These are phyloP conservation scores for Plotosus lineatus DNA, from an alignment of 2,113 vertebrate genomes.

Conservation along the genomic window DNA sequence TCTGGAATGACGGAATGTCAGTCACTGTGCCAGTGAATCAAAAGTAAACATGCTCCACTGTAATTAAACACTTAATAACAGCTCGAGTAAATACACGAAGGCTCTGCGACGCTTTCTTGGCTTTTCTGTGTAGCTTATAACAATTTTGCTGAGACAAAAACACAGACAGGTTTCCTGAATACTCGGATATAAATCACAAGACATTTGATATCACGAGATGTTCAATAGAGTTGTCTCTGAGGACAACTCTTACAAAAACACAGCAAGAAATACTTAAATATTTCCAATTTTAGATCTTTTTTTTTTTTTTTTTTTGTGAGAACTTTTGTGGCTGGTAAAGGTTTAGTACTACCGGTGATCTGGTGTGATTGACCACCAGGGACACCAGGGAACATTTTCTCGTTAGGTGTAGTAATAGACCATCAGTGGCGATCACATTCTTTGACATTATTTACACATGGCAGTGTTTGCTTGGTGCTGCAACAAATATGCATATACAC, in stretches of 20 bases:
- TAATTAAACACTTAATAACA: neutral
- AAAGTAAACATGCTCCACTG: neutral
- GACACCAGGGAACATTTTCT: no score
- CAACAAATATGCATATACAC: conserved; percentile 50
- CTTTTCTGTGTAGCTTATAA: conserved; percentile 13
- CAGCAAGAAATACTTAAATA: neutral
- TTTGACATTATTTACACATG: conserved; percentile 34
- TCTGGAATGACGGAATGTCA: neutral
- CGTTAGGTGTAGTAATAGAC: no score
- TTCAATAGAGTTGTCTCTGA: neutral
- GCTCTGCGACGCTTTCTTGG: neutral
- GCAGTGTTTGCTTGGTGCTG: conserved; percentile 71
- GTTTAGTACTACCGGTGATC: neutral
- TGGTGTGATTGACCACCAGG: no score
- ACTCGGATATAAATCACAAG: neutral
- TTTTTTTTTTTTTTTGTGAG: neutral
- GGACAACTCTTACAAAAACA: neutral
- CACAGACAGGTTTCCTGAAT: neutral
- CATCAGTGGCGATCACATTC: neutral
- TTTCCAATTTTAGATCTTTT: neutral
- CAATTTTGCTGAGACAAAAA: neutral
- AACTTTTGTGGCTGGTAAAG: neutral
- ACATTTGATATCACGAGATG: neutral
- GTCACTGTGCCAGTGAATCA: neutral
- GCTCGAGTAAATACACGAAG: neutral